These are phyloP conservation scores for Pinctada fucata DNA, from an alignment of 2,888 invertebrate species.

Conservation along the genomic window DNA sequence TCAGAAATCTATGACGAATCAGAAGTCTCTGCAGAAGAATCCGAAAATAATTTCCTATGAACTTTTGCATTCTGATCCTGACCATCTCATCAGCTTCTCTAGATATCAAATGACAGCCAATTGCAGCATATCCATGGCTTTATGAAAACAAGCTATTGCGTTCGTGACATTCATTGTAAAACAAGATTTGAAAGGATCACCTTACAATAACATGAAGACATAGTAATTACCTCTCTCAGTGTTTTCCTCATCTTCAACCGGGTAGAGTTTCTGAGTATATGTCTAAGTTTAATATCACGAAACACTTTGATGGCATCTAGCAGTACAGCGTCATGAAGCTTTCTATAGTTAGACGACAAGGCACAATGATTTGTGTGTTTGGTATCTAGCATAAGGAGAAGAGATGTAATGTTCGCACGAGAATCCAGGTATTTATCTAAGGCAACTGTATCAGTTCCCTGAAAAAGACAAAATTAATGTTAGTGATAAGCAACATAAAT, in stretches of 20 bases:
- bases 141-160: too few relatives aligned
- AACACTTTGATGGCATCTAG: slow-evolving; percentile 59
- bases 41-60: too few relatives aligned
- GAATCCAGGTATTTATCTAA: slow-evolving; percentile 65
- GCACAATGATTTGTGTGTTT: slow-evolving; percentile 55
- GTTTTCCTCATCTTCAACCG: slow-evolving; percentile 45
- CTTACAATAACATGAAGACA: not conserved
- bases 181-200: too few relatives aligned
- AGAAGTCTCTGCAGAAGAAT: too few relatives aligned
- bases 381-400: slow-evolving; percentile 65
- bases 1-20: too few relatives aligned
- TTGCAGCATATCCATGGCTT: too few relatives aligned
- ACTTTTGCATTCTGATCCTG: too few relatives aligned
- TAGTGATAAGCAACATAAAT: slow-evolving; percentile 7
- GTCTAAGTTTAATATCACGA: slow-evolving; percentile 29
- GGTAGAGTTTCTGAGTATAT: slow-evolving; percentile 26
- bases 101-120: too few relatives aligned
- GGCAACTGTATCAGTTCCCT: slow-evolving; percentile 63
- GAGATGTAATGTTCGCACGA: slow-evolving; percentile 65
- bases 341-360: slow-evolving; percentile 59
- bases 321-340: slow-evolving; percentile 59
- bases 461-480: slow-evolving; percentile 19
- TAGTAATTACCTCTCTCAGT: slow-evolving; percentile 40
- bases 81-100: too few relatives aligned
- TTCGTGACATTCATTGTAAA: too few relatives aligned